These are phyloP conservation scores for Nibea coibor DNA, from an alignment of 2,113 vertebrate species.

Conservation along the genomic window DNA sequence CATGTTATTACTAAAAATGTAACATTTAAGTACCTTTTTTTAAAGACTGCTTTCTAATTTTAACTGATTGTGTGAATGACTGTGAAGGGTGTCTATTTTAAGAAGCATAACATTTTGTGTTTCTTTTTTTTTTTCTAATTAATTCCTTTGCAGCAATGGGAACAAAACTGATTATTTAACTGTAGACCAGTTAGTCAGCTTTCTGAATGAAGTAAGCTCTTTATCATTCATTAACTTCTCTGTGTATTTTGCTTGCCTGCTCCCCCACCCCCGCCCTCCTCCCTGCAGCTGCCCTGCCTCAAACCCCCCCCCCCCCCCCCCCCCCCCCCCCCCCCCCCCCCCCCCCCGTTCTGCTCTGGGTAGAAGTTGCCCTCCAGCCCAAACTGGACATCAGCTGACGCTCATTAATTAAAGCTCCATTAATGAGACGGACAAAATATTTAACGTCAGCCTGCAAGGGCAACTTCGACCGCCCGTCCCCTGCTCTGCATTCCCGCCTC, in stretches of 20 bases:
- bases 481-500: slow-evolving; percentile 63
- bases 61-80: slow-evolving; percentile 65
- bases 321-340: not conserved
- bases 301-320: not conserved
- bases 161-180: slow-evolving; percentile 99
- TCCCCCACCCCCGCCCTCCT: slow-evolving; percentile 43
- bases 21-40: slow-evolving; percentile 43
- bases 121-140: slow-evolving; percentile 89
- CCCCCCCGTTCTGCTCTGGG: slow-evolving; percentile 23
- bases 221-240: slow-evolving; percentile 98
- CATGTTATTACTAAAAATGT: slow-evolving; percentile 59
- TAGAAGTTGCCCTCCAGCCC: slow-evolving; percentile 79
- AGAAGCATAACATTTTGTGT: slow-evolving; percentile 77
- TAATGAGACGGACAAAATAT: slow-evolving; percentile 71
- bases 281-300: slow-evolving; percentile 74
- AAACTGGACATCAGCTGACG: not conserved
- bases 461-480: slow-evolving; percentile 69
- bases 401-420: slow-evolving; percentile 41
- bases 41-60: slow-evolving; percentile 59
- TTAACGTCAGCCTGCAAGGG: slow-evolving; percentile 66
- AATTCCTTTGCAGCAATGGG: slow-evolving; percentile 99
- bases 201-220: slow-evolving; percentile 99
- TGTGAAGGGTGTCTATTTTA: slow-evolving; percentile 60
- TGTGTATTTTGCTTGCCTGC: slow-evolving; percentile 88
- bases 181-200: slow-evolving; percentile 99